A percentile compares a stretch with the other conserved stretches of the same genome.
Evolutionary conservation across 2,113 vertebrate genomes (phyloP).

Genomic region (Onychorhynchus coronatus): DNA sequence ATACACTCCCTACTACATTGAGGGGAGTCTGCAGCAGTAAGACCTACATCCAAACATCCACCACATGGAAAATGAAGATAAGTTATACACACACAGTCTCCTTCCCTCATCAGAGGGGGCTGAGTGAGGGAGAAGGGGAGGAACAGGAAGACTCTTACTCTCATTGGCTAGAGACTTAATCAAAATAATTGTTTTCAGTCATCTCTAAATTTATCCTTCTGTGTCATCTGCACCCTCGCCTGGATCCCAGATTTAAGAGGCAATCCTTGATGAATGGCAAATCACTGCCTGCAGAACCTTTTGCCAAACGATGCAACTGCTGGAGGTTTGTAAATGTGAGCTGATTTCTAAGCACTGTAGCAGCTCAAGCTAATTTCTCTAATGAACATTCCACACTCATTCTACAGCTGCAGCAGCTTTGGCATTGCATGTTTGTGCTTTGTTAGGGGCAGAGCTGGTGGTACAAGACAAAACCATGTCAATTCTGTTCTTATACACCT

Average conservation of each 20-base stretch:
- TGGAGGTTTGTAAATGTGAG: slow-evolving; percentile 38
- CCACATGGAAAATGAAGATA: neutral
- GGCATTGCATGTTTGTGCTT: neutral
- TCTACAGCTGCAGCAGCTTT: neutral
- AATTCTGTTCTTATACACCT: neutral
- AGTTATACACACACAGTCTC: neutral
- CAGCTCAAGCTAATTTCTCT: slow-evolving; percentile 34
- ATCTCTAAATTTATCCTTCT: slow-evolving; percentile 45
- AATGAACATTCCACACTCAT: neutral
- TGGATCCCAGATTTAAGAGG: slow-evolving; percentile 38
- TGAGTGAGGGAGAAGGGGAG: neutral
- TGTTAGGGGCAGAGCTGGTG: neutral
- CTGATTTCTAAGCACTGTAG: slow-evolving; percentile 42
- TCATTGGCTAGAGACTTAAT: slow-evolving; percentile 43
- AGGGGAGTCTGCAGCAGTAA: neutral
- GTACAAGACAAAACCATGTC: neutral
- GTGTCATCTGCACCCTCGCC: slow-evolving; percentile 31
- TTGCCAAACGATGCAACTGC: slow-evolving; percentile 52
- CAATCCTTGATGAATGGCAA: slow-evolving; percentile 62
- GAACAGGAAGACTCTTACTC: neutral
- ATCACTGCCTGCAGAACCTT: slow-evolving; percentile 24
- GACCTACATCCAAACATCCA: neutral
- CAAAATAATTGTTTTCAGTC: slow-evolving; percentile 46
- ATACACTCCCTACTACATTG: fast-evolving
- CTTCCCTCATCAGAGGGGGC: neutral